Evolutionary conservation across 2,888 invertebrate genomes (phyloP).

Genomic region (Metacarcinus magister): DNA sequence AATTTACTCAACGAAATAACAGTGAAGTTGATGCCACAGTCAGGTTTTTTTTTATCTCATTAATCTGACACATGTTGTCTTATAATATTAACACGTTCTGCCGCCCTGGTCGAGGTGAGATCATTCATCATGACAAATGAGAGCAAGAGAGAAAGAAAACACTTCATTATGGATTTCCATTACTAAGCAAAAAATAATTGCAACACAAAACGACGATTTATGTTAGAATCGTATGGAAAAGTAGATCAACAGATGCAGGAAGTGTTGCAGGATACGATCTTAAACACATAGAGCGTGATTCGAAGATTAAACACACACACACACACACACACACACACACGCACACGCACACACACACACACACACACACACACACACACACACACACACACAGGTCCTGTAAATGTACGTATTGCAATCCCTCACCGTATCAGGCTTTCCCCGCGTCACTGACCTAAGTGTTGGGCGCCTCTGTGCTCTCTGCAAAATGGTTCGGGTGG

Average conservation of each 20-base stretch:
- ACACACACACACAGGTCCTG: background rate
- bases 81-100: too few species aligned
- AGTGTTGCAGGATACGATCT: background rate
- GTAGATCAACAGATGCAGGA: background rate
- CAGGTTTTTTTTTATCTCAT: too few species aligned
- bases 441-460: background rate
- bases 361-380: constrained; percentile 35
- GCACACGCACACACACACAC: constrained; percentile 23
- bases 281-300: background rate
- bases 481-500: constrained; percentile 11
- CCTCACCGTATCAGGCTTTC: background rate
- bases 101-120: too few species aligned
- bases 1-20: too few species aligned
- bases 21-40: too few species aligned
- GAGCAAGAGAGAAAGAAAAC: too few species aligned
- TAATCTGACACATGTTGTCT: too few species aligned
- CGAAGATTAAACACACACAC: background rate
- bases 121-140: too few species aligned
- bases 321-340: constrained; percentile 38
- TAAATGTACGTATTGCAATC: background rate
- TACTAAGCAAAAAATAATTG: too few species aligned
- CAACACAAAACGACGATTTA: background rate
- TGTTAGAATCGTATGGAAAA: background rate
- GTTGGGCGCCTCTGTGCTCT: background rate
- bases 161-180: too few species aligned